Evolutionary conservation across 2,797 vertebrate genomes (phyloP).

Genomic region (Champsocephalus esox): DNA sequence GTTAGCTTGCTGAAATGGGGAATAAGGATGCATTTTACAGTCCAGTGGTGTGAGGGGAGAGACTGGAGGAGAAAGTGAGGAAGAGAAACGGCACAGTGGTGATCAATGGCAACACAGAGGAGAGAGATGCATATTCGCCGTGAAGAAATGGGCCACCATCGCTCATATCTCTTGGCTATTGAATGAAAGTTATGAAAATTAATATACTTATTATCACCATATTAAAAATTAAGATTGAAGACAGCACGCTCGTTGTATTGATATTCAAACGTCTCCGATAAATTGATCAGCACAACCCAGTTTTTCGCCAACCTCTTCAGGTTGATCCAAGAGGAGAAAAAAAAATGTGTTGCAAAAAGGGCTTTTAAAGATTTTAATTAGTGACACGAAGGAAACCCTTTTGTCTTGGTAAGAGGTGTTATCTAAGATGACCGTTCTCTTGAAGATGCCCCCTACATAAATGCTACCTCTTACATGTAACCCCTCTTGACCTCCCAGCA

Average conservation of each 20-base stretch:
- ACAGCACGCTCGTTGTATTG: conserved; percentile 60
- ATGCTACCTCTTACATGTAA: conserved; percentile 51
- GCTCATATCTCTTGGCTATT: conserved; percentile 74
- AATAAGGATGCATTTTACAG: conserved; percentile 78
- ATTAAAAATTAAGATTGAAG: conserved; percentile 82
- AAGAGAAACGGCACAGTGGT: conserved; percentile 52
- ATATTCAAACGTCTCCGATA: conserved; percentile 77
- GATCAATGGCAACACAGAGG: conserved; percentile 74
- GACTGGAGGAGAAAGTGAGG: conserved; percentile 63
- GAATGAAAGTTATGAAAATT: conserved; percentile 80
- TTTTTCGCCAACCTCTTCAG: conserved; percentile 43
- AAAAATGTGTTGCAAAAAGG: neutral
- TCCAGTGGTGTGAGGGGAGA: conserved; percentile 64
- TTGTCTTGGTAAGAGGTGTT: conserved; percentile 11
- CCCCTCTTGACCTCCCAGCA: conserved; percentile 66
- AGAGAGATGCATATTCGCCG: conserved; percentile 64
- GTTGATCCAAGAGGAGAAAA: conserved; percentile 15
- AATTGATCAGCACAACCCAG: conserved; percentile 71
- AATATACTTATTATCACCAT: conserved; percentile 81
- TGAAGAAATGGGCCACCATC: conserved; percentile 73
- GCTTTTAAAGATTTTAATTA: conserved; percentile 35
- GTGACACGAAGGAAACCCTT: conserved; percentile 14
- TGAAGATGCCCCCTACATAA: conserved; percentile 37
- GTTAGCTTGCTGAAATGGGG: conserved; percentile 76
- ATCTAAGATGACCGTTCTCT: conserved; percentile 26